A percentile compares a stretch with the other conserved stretches of the same genome.
These are phyloP conservation scores for Anguilla anguilla DNA, from an alignment of 2,797 vertebrate species.

Conservation along the genomic window DNA sequence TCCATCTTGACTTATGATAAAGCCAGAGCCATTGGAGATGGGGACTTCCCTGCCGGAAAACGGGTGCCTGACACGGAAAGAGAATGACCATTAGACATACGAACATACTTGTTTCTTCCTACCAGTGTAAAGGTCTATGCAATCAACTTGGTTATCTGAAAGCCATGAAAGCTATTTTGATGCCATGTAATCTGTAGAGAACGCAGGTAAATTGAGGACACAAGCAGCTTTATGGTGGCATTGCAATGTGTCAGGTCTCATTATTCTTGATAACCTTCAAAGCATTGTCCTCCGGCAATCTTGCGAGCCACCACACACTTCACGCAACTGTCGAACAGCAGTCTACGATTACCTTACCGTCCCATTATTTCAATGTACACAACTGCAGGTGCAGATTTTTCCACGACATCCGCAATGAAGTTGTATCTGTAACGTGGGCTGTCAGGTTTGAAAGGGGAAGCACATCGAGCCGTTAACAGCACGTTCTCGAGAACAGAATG, in stretches of 20 bases:
- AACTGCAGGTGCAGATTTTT: constrained; percentile 87
- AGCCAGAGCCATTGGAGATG: constrained; percentile 92
- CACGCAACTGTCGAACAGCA: not conserved
- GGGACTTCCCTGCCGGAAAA: constrained; percentile 84
- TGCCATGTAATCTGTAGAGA: not conserved
- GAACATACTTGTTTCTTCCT: not conserved
- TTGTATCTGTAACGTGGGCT: constrained; percentile 87
- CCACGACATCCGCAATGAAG: constrained; percentile 94
- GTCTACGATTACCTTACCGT: constrained; percentile 70
- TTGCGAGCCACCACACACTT: not conserved
- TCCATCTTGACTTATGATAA: constrained; percentile 87
- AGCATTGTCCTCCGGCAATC: no score
- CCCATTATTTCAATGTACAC: constrained; percentile 93
- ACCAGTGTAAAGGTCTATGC: not conserved
- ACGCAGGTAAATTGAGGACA: no score
- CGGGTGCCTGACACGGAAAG: constrained; percentile 74
- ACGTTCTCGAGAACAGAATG: constrained; percentile 41
- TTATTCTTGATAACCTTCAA: no score
- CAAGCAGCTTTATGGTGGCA: not conserved
- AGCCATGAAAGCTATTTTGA: not conserved
- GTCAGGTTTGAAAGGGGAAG: constrained; percentile 68
- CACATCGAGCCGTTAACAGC: constrained; percentile 63
- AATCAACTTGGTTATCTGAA: not conserved
- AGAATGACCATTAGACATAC: not conserved
- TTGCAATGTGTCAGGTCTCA: not conserved